phyloP scores from a whole-genome alignment of 2,888 invertebrate genomes.

The Netelia fuscicornis region DNA sequence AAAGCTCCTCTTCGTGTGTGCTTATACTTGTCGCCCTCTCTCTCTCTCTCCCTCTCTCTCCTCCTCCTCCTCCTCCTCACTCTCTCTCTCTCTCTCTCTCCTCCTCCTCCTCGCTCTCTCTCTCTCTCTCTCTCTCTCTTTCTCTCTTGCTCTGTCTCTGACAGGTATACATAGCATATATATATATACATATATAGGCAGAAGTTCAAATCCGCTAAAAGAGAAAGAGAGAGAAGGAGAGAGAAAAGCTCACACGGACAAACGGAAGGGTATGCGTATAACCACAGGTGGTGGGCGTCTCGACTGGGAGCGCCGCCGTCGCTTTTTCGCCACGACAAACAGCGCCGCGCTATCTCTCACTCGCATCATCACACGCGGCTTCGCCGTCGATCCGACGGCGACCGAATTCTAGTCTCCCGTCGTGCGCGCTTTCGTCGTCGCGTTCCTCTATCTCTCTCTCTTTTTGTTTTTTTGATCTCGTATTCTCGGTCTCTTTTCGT shows the following conservation, averaged over 20 bases:
- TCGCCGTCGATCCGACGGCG: conserved; percentile 63
- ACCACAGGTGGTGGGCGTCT: conserved; percentile 81
- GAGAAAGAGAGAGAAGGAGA: conserved; percentile 46
- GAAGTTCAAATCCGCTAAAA: conserved; percentile 15
- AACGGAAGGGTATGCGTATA: conserved; percentile 67
- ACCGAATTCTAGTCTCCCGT: conserved; percentile 59
- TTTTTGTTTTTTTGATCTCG: not conserved
- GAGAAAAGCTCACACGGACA: conserved; percentile 58
- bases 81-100: conserved; percentile 5
- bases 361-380: conserved; percentile 68
- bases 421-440: conserved; percentile 22
- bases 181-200: too few species aligned
- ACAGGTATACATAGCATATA: too few species aligned
- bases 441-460: not conserved
- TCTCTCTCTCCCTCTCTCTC: not conserved
- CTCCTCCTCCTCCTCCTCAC: too few species aligned
- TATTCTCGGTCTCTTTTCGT: not conserved
- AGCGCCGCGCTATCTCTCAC: conserved; percentile 68
- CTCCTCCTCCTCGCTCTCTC: not conserved
- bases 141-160: conserved; percentile 2
- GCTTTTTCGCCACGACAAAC: conserved; percentile 73
- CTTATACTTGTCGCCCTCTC: conserved; percentile 2
- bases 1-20: conserved; percentile 33
- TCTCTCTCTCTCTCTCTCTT: not conserved
- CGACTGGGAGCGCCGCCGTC: conserved; percentile 76